phyloP scores from a whole-genome alignment of 2,113 vertebrate genomes.

The Phasianus colchicus region DNA sequence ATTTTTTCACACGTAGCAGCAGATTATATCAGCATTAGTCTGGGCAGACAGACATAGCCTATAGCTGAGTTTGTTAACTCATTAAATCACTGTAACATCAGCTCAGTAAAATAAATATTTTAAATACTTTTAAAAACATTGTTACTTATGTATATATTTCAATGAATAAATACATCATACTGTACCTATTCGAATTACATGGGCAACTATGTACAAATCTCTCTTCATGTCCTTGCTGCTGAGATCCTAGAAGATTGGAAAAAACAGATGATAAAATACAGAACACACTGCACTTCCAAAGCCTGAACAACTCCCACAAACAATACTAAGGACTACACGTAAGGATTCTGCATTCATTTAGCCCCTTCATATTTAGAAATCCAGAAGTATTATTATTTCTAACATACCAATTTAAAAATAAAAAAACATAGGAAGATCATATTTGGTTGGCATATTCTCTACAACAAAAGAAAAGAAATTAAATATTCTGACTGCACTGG shows the following conservation, averaged over 20 bases:
- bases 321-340: background rate
- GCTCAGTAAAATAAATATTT: background rate
- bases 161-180: slow-evolving; percentile 32
- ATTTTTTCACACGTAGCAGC: background rate
- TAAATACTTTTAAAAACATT: background rate
- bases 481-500: background rate
- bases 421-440: background rate
- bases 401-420: background rate
- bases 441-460: background rate
- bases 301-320: background rate
- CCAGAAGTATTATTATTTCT: background rate
- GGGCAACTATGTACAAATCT: slow-evolving; percentile 94
- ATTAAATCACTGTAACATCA: background rate
- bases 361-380: background rate
- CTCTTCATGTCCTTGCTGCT: slow-evolving; percentile 98
- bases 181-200: slow-evolving; percentile 94
- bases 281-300: background rate
- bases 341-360: background rate
- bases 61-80: background rate
- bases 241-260: slow-evolving; percentile 85
- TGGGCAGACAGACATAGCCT: background rate
- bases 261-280: background rate
- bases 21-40: background rate
- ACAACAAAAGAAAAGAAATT: background rate
- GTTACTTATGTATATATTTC: background rate